Evolutionary conservation across 2,113 vertebrate genomes (phyloP).

Genomic region (Romanogobio albipinnatus): DNA sequence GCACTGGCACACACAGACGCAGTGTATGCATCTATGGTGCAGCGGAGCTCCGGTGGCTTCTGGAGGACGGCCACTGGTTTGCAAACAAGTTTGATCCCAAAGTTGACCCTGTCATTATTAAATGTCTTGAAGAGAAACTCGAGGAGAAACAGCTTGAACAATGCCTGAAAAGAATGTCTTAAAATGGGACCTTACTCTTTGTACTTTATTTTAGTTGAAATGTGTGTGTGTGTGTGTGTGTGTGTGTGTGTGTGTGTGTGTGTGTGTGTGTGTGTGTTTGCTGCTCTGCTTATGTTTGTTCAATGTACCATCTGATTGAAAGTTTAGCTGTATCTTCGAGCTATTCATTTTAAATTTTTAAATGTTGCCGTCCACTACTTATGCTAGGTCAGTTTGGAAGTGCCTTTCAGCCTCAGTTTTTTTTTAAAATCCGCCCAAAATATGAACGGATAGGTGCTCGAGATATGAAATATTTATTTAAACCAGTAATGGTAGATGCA

Average conservation of each 20-base stretch:
- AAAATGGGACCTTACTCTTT: constrained; percentile 45
- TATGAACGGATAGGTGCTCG: neutral
- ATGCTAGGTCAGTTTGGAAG: constrained; percentile 10
- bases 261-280: constrained; percentile 1
- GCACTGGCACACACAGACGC: constrained; percentile 85
- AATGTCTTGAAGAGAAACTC: constrained; percentile 90
- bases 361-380: neutral
- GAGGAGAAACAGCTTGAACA: constrained; percentile 75
- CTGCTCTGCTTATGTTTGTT: neutral
- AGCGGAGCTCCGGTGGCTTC: constrained; percentile 89
- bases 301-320: neutral
- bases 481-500: neutral
- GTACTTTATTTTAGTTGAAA: constrained; percentile 58
- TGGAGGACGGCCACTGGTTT: constrained; percentile 89
- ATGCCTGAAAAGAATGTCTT: constrained; percentile 64
- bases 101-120: constrained; percentile 87
- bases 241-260: neutral
- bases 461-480: neutral
- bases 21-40: constrained; percentile 90
- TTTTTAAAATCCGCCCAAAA: neutral
- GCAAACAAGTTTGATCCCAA: constrained; percentile 93
- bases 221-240: neutral
- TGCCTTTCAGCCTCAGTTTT: constrained; percentile 7
- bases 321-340: neutral
- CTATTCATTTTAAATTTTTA: neutral